Base-by-base conservation (phyloP, 2,888 invertebrate species). In the Tyria jacobaeae region DNA sequence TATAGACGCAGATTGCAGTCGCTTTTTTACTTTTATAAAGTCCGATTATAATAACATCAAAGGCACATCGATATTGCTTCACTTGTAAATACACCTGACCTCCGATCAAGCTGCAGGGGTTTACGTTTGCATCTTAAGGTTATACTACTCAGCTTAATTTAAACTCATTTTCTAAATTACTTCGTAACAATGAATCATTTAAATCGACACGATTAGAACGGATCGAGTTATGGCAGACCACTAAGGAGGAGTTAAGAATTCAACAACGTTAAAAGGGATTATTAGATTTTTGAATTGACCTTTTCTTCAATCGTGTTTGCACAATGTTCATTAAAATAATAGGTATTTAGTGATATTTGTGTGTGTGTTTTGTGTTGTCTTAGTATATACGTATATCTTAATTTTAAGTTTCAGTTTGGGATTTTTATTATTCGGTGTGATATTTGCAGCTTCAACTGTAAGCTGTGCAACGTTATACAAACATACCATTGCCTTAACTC, bases 91-190 rank as follows among this genome's bases (percentile, higher is more conserved):
- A 53, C 17, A 53, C 53, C 44, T 37, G 62, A 58, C 62, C 62
- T 58, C 41, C 25, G 17, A 57, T 25, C 34, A 53, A n/a, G 50
- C 57, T 49, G 31, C 39, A 54, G 57, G 53, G 41, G 47, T 31
- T 48, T 57, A 51, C 44, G 52, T n/a, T n/a, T 17, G 44, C 37
- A 10, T 14, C 53, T 27, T 58, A 58, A 63, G 62, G 44, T 51
- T 39, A 57, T n/a, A 56, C 34, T 52, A 59, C 59, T 64, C 41
- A 56, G 24, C 31, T 51, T 63, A 64, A 64, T 56, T 59, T 31
- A 44, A 41, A 24, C 55, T 59, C 59, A 63, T 63, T 59, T 59
- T 56, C 59, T 60, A 59, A 59, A 64, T 64, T 64, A 56, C 59
- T 25, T 44, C 31, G 39, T 25, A 59, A 64, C 59, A 59, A 64